These are phyloP conservation scores for Hippocampus abdominalis DNA, from an alignment of 2,113 vertebrate genomes.

Conservation along the genomic window DNA sequence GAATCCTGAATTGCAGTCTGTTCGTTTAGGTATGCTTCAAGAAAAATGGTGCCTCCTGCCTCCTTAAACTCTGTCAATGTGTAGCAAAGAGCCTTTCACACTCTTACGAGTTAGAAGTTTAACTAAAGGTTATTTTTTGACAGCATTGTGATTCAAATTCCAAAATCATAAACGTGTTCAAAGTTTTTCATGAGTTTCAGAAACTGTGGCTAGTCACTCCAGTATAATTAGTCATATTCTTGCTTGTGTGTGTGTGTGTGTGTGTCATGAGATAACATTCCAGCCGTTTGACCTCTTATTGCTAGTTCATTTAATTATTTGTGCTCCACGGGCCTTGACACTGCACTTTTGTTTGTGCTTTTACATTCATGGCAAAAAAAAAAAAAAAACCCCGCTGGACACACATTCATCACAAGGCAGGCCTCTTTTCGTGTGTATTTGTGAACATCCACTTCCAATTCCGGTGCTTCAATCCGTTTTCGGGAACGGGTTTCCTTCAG, in stretches of 20 bases:
- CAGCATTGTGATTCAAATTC: constrained; percentile 29
- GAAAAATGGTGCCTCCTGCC: constrained; percentile 49
- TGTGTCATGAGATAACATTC: constrained; percentile 71
- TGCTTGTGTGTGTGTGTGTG: constrained; percentile 47
- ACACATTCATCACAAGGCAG: constrained; percentile 9
- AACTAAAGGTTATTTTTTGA: constrained; percentile 24
- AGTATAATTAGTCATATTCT: constrained; percentile 62
- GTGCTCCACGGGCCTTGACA: constrained; percentile 37
- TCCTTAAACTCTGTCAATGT: constrained; percentile 60
- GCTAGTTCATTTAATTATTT: constrained; percentile 58
- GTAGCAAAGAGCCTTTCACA: constrained; percentile 63
- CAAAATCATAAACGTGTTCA: constrained; percentile 42
- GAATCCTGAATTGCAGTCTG: constrained; percentile 61
- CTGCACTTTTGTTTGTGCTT: constrained; percentile 13
- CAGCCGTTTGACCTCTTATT: constrained; percentile 61
- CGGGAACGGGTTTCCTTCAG: constrained; percentile 25
- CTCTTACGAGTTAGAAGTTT: constrained; percentile 54
- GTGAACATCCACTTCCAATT: constrained; percentile 13
- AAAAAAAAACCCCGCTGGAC: constrained; percentile 4
- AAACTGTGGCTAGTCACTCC: constrained; percentile 32
- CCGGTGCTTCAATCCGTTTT: neutral
- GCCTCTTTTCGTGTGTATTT: constrained; percentile 16
- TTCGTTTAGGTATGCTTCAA: constrained; percentile 63
- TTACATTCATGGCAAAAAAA: constrained; percentile 5
- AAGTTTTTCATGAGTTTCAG: constrained; percentile 46